Base-by-base conservation (phyloP, 2,888 invertebrate species). In the Plutella xylostella region DNA sequence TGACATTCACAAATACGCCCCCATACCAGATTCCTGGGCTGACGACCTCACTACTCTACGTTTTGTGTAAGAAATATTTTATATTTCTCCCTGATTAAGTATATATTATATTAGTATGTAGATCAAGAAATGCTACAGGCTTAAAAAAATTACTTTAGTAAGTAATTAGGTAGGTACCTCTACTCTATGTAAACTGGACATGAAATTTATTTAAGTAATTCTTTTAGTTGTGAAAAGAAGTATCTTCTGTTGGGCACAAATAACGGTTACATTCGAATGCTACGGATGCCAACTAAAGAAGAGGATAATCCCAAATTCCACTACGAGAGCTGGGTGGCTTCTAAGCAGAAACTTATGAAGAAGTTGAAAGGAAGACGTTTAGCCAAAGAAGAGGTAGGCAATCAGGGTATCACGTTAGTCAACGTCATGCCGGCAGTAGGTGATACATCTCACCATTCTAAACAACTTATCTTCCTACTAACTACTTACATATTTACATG, bases 331-430 rank as follows among this genome's bases (percentile, higher is more conserved):
- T 82, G 80, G 82, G 54, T 61, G 53, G 44, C 47, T 11, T 66
- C 78, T 0, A 60, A 64, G 45, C 61, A 68, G 41, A 76, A 67
- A 49, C 56, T 83, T 3, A 50, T 76, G 2, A 78, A 71, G 48
- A 72, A 69, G 57, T 64, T 83, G 0, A 77, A 76, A 56, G 83
- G 82, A n/a, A 61, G 80, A 47, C 65, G 79, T 3, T 57, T 82
- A 45, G 78, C 78, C 4, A 78, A 80, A 49, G 78, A 77, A 55
- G 80, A 82, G 66, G 80, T 71, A 43, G n/a, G 33, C 17, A n/a
- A n/a, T n/a, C n/a, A n/a, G n/a, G n/a, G n/a, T n/a, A n/a, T n/a
- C n/a, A n/a, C n/a, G n/a, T n/a, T n/a, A n/a, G n/a, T n/a, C n/a
- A n/a, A n/a, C n/a, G n/a, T n/a, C n/a, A n/a, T n/a, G n/a, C n/a